These are phyloP conservation scores for Solenopsis invicta DNA, from an alignment of 1,140 invertebrate genomes.

Conservation along the genomic window DNA sequence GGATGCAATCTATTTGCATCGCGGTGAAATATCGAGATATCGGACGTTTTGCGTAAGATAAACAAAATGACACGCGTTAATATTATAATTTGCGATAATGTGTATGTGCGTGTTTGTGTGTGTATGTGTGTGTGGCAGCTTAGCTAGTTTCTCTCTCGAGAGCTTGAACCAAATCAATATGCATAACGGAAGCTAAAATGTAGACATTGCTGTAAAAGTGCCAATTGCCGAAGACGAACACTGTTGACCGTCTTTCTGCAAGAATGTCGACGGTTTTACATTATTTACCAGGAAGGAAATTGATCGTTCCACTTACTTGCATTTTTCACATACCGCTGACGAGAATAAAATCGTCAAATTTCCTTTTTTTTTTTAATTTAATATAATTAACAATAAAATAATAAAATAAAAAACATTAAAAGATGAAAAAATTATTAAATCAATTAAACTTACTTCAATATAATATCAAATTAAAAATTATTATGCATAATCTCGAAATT, in stretches of 20 bases:
- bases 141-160: neutral
- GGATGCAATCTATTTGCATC: neutral
- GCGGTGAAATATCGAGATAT: slow-evolving; percentile 8
- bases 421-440: too few species aligned
- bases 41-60: neutral
- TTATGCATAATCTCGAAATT: neutral
- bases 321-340: neutral
- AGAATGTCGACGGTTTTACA: neutral
- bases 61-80: neutral
- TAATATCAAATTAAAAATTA: too few species aligned
- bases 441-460: too few species aligned
- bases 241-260: neutral
- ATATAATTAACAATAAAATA: too few species aligned
- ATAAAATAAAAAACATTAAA: too few species aligned
- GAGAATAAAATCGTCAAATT: neutral
- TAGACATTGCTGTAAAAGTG: slow-evolving; percentile 18
- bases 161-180: neutral
- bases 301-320: neutral
- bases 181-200: slow-evolving; percentile 2
- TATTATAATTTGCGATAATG: slow-evolving; percentile 5
- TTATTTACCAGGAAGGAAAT: neutral
- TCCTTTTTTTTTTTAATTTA: neutral
- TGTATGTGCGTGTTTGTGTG: too few species aligned
- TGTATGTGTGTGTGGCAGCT: neutral
- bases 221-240: neutral